Percentiles rank a stretch among this genome's conserved stretches.
Conservation (phyloP, 2,797 vertebrate species). For the Hylomyscus alleni region DNA sequence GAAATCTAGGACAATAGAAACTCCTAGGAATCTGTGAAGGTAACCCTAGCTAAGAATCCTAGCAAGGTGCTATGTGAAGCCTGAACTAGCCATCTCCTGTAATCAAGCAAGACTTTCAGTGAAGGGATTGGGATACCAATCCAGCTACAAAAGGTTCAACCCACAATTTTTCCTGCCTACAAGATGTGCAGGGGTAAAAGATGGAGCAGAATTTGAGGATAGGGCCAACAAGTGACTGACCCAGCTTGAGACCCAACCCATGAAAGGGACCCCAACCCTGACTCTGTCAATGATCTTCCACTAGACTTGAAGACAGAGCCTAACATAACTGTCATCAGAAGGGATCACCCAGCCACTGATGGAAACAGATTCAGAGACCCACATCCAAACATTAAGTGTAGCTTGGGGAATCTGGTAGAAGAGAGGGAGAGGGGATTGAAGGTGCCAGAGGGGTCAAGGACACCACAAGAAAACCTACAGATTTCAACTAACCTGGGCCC, state of each 20-base stretch:
- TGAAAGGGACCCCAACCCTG: not conserved
- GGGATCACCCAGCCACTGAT: not conserved
- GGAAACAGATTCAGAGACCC: not conserved
- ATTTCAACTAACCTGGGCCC: not conserved
- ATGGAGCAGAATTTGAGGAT: not conserved
- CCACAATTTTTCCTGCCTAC: not conserved
- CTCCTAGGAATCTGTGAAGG: not conserved
- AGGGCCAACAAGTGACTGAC: not conserved
- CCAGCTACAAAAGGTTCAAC: not conserved
- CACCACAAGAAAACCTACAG: not conserved
- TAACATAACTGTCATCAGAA: not conserved
- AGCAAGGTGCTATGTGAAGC: not conserved
- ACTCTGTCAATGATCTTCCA: not conserved
- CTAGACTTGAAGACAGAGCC: not conserved
- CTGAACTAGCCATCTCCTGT: not conserved
- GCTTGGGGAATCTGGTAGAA: not conserved
- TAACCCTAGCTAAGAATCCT: not conserved
- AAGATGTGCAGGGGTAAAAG: not conserved
- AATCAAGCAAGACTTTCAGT: not conserved
- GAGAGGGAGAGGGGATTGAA: not conserved
- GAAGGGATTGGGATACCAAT: not conserved
- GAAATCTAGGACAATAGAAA: not conserved
- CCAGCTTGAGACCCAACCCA: not conserved
- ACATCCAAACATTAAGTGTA: not conserved
- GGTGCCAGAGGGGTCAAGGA: not conserved